Conservation (phyloP, 2,888 invertebrate genomes). For the Drosophila niveifrons region DNA sequence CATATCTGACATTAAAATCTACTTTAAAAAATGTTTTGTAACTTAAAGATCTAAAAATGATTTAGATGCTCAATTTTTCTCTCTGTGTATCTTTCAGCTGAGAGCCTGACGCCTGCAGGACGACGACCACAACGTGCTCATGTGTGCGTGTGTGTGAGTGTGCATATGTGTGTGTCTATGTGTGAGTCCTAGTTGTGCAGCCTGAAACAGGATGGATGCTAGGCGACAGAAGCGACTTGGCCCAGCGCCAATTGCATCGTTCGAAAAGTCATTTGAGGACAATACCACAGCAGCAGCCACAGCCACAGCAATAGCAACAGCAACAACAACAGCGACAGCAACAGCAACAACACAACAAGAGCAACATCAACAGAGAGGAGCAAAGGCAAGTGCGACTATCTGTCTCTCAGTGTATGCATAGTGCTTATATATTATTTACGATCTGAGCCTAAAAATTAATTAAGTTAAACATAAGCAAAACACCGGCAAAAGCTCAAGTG, state of each 20-base stretch:
- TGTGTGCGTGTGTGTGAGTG: slow-evolving; percentile 25
- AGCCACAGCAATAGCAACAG: slow-evolving; percentile 29
- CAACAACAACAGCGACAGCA: slow-evolving; percentile 24
- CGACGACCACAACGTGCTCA: slow-evolving; percentile 21
- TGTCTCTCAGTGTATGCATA: neutral
- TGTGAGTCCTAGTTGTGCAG: slow-evolving; percentile 42
- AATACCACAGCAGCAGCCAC: slow-evolving; percentile 67
- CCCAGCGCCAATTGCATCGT: slow-evolving; percentile 97
- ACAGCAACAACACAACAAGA: slow-evolving; percentile 21
- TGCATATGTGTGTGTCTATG: slow-evolving; percentile 11
- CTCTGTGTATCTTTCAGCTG: slow-evolving; percentile 22
- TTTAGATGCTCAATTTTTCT: neutral
- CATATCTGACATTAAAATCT: no score
- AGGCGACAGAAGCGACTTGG: slow-evolving; percentile 92
- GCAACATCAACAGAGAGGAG: slow-evolving; percentile 19
- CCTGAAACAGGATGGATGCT: slow-evolving; percentile 76
- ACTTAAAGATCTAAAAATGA: neutral
- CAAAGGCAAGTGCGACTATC: slow-evolving; percentile 68
- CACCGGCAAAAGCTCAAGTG: slow-evolving; percentile 12
- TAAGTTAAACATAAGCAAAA: slow-evolving; percentile 50
- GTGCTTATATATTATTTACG: slow-evolving; percentile 36
- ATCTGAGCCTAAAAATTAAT: slow-evolving; percentile 56
- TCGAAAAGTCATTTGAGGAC: slow-evolving; percentile 88
- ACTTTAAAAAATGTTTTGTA: no score
- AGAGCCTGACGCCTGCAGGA: slow-evolving; percentile 40